A percentile compares a stretch with the other conserved stretches of the same genome.
These are phyloP conservation scores for Addax nasomaculatus DNA, from an alignment of 2,113 vertebrate species.

Conservation along the genomic window DNA sequence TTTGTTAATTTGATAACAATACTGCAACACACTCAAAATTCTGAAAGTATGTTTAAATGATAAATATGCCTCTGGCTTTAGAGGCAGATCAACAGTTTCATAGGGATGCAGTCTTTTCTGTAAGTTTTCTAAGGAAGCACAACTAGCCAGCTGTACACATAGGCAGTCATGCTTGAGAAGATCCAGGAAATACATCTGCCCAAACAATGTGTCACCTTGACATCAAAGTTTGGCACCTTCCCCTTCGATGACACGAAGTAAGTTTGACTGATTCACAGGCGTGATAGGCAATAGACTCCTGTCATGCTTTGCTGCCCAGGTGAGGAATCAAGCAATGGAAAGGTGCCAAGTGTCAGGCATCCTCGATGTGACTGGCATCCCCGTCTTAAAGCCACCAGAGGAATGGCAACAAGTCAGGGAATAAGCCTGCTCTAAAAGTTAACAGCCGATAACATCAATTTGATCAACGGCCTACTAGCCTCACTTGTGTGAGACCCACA, in stretches of 20 bases:
- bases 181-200: neutral
- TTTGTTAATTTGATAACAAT: neutral
- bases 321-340: neutral
- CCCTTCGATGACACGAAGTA: neutral
- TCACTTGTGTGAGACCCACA: neutral
- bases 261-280: conserved; percentile 8
- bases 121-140: neutral
- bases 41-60: neutral
- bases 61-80: neutral
- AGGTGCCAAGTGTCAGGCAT: conserved; percentile 22
- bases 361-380: neutral
- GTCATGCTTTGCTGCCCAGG: conserved; percentile 51
- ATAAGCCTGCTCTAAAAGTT: neutral
- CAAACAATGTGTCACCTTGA: conserved; percentile 11
- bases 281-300: neutral
- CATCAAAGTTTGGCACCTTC: neutral
- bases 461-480: neutral
- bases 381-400: neutral
- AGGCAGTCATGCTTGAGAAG: conserved; percentile 11
- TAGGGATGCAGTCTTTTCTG: neutral
- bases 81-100: neutral
- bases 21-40: neutral
- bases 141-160: neutral
- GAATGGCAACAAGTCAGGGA: neutral
- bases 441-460: neutral